phyloP scores from a whole-genome alignment of 2,888 invertebrate genomes.

The Cetonia aurata region DNA sequence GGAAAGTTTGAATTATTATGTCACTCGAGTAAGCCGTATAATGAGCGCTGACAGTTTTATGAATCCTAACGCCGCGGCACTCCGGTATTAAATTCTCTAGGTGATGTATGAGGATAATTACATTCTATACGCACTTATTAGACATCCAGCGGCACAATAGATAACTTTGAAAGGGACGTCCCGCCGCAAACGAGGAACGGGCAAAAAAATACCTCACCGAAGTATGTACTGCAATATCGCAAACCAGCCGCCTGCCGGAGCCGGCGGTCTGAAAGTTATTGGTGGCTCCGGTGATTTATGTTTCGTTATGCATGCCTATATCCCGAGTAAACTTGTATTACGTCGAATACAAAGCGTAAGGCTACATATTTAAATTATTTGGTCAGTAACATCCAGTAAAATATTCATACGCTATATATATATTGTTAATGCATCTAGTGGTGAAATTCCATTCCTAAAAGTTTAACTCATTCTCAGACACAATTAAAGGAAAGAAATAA shows the following conservation, averaged over 20 bases:
- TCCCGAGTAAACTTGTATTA: conserved; percentile 25
- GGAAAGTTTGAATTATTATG: conserved; percentile 13
- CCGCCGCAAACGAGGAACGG: conserved; percentile 12
- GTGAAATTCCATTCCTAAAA: too few species aligned
- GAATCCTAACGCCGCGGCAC: conserved; percentile 14
- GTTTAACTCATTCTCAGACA: too few species aligned
- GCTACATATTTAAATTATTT: too few species aligned
- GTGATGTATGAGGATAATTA: conserved; percentile 50
- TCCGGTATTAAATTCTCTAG: conserved; percentile 51
- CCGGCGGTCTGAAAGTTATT: conserved; percentile 19
- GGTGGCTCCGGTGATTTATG: conserved; percentile 21
- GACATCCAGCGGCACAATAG: conserved; percentile 33
- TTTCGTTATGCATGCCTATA: conserved; percentile 6
- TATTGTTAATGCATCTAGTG: too few species aligned
- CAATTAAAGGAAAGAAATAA: too few species aligned
- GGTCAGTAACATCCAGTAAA: too few species aligned
- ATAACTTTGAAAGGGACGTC: conserved; percentile 24
- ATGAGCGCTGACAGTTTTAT: conserved; percentile 17
- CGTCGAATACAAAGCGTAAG: too few species aligned
- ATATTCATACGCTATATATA: too few species aligned
- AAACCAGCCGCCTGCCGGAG: neutral
- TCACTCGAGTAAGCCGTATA: conserved; percentile 8
- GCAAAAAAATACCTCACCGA: neutral
- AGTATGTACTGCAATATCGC: neutral
- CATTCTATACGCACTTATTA: conserved; percentile 44